Percentiles rank a stretch among this genome's conserved stretches.
phyloP scores from a whole-genome alignment of 2,888 invertebrate genomes.

The Dioctria rufipes region DNA sequence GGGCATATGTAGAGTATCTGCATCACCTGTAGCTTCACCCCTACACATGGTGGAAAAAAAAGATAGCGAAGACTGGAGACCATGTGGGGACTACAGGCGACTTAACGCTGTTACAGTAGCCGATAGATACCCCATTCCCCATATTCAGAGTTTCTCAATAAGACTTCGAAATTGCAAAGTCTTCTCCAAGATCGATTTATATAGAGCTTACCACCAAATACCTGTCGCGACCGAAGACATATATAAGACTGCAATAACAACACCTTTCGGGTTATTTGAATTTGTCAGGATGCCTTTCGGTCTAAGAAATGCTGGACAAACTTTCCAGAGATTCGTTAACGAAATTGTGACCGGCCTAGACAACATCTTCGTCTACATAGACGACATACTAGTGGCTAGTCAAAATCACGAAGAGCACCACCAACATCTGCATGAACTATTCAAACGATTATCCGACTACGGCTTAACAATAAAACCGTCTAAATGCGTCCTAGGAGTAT shows the following conservation, averaged over 20 bases:
- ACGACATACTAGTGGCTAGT: constrained; percentile 61
- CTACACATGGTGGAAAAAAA: neutral
- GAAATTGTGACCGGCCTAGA: constrained; percentile 57
- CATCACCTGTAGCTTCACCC: neutral
- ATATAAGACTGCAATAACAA: constrained; percentile 63
- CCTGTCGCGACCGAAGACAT: constrained; percentile 62
- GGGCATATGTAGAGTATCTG: neutral
- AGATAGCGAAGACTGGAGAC: constrained; percentile 28
- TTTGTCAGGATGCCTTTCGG: constrained; percentile 58
- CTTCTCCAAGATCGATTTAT: neutral
- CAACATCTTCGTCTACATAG: constrained; percentile 59
- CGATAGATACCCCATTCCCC: constrained; percentile 64
- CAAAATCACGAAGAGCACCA: constrained; percentile 58
- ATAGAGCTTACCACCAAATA: constrained; percentile 60
- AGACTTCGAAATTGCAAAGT: constrained; percentile 16
- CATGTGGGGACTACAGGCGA: constrained; percentile 64
- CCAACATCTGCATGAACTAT: constrained; percentile 56
- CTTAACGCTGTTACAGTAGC: constrained; percentile 63
- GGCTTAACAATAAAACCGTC: constrained; percentile 59
- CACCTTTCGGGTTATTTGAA: constrained; percentile 51
- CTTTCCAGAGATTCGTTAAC: constrained; percentile 8
- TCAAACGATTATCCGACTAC: constrained; percentile 57
- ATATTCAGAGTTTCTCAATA: constrained; percentile 62
- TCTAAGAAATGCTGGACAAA: constrained; percentile 20
- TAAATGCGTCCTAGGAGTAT: constrained; percentile 61